These are phyloP conservation scores for Tenthredo livida DNA, from an alignment of 2,888 invertebrate species.

Conservation along the genomic window DNA sequence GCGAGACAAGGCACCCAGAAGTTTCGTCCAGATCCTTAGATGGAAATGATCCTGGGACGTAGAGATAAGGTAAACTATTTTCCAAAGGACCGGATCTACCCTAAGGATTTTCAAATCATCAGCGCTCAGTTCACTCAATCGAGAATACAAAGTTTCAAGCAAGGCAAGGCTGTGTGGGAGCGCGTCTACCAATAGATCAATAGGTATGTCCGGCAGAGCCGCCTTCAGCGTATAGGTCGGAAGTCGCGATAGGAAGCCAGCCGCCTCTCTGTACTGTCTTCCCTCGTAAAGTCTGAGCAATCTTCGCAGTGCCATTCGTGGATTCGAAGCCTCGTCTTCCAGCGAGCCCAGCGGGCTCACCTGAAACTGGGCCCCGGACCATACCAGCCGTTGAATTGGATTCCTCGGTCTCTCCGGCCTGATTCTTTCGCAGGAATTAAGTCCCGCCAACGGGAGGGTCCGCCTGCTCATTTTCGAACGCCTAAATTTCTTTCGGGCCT, in stretches of 20 bases:
- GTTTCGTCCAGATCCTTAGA: constrained; percentile 69
- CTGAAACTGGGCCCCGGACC: constrained; percentile 71
- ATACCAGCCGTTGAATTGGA: constrained; percentile 72
- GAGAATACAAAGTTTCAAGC: constrained; percentile 88
- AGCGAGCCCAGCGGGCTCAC: constrained; percentile 64
- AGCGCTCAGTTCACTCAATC: constrained; percentile 68
- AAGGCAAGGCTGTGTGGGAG: constrained; percentile 93
- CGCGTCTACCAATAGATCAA: constrained; percentile 93
- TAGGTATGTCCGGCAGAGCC: constrained; percentile 88
- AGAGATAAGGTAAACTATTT: constrained; percentile 89
- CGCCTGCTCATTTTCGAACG: constrained; percentile 67
- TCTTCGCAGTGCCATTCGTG: constrained; percentile 73
- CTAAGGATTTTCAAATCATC: constrained; percentile 76
- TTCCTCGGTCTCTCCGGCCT: constrained; percentile 73
- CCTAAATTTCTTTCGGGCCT: constrained; percentile 28
- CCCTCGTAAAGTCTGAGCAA: constrained; percentile 92
- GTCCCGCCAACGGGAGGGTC: constrained; percentile 60
- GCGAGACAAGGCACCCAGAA: constrained; percentile 66
- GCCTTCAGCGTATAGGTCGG: constrained; percentile 90
- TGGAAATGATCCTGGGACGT: constrained; percentile 69
- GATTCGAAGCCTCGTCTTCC: constrained; percentile 73
- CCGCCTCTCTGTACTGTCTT: constrained; percentile 93
- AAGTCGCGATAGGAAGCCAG: constrained; percentile 89
- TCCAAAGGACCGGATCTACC: constrained; percentile 92
- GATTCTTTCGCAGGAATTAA: constrained; percentile 74